Evolutionary conservation across 2,888 invertebrate genomes (phyloP).

Genomic region (Ophioninae sp.): DNA sequence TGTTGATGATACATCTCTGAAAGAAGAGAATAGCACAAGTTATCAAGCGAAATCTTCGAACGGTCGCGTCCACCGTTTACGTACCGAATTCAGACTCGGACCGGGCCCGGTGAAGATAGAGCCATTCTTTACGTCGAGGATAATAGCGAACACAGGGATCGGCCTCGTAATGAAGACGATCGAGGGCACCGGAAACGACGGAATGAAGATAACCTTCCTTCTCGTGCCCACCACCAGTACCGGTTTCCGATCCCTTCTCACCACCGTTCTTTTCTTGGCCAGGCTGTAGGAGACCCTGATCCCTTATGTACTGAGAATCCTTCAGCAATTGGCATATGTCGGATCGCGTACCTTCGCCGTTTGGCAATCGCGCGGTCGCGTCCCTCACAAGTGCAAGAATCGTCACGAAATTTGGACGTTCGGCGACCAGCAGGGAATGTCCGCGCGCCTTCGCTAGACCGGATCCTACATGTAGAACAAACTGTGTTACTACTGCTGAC

Average conservation of each 20-base stretch:
- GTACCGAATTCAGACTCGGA: slow-evolving; percentile 86
- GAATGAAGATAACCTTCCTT: slow-evolving; percentile 88
- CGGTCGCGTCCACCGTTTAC: slow-evolving; percentile 55
- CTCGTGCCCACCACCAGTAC: slow-evolving; percentile 66
- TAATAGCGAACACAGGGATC: slow-evolving; percentile 98
- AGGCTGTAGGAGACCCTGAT: slow-evolving; percentile 52
- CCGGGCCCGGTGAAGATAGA: slow-evolving; percentile 92
- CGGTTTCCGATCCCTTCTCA: slow-evolving; percentile 62
- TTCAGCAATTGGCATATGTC: slow-evolving; percentile 95
- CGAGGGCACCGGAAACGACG: slow-evolving; percentile 94
- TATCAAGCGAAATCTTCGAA: not conserved
- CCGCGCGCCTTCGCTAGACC: slow-evolving; percentile 87
- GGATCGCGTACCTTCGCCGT: slow-evolving; percentile 95
- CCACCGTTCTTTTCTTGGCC: slow-evolving; percentile 76
- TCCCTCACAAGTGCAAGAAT: slow-evolving; percentile 95
- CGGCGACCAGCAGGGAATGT: slow-evolving; percentile 91
- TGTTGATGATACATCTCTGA: slow-evolving; percentile 87
- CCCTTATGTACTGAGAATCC: slow-evolving; percentile 86
- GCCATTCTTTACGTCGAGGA: slow-evolving; percentile 95
- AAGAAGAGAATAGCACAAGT: slow-evolving; percentile 49
- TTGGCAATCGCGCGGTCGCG: slow-evolving; percentile 95
- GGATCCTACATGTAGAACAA: slow-evolving; percentile 62
- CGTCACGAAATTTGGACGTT: slow-evolving; percentile 94
- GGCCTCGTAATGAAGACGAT: slow-evolving; percentile 93
- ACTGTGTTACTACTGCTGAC: not conserved